Percentiles rank a stretch among this genome's conserved stretches.
These are phyloP conservation scores for Leucophenga montana DNA, from an alignment of 2,888 invertebrate species.

Conservation along the genomic window DNA sequence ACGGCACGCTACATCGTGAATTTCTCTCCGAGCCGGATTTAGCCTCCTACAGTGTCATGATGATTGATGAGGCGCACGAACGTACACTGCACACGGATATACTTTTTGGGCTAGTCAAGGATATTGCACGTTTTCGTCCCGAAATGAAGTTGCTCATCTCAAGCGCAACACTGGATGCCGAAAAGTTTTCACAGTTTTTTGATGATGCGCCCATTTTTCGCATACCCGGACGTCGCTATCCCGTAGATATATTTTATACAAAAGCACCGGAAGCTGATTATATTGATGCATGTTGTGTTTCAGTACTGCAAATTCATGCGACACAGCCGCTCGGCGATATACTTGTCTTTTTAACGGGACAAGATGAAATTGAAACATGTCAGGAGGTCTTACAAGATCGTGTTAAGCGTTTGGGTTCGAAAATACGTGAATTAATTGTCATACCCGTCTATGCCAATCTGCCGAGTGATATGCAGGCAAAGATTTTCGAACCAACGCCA, in stretches of 20 bases:
- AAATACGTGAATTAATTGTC: constrained; percentile 92
- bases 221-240: constrained; percentile 97
- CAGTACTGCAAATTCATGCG: constrained; percentile 97
- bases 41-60: constrained; percentile 97
- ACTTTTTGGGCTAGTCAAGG: constrained; percentile 96
- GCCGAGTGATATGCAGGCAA: constrained; percentile 98
- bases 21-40: constrained; percentile 98
- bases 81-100: constrained; percentile 98
- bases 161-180: constrained; percentile 97
- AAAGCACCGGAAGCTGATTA: constrained; percentile 99
- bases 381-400: constrained; percentile 92
- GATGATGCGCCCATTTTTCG: constrained; percentile 98
- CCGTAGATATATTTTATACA: constrained; percentile 98
- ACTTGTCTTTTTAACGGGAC: constrained; percentile 95
- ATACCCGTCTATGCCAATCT: constrained; percentile 98
- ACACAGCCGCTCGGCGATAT: constrained; percentile 97
- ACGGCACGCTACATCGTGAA: constrained; percentile 97
- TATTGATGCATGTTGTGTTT: constrained; percentile 97
- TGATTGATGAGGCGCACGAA: constrained; percentile 99
- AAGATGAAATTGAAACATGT: constrained; percentile 92
- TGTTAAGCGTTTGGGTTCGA: constrained; percentile 91
- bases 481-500: constrained; percentile 98
- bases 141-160: constrained; percentile 97
- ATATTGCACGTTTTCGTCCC: constrained; percentile 92
- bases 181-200: constrained; percentile 98